phyloP scores from a whole-genome alignment of 2,113 vertebrate genomes.

The Bagarius yarrelli region DNA sequence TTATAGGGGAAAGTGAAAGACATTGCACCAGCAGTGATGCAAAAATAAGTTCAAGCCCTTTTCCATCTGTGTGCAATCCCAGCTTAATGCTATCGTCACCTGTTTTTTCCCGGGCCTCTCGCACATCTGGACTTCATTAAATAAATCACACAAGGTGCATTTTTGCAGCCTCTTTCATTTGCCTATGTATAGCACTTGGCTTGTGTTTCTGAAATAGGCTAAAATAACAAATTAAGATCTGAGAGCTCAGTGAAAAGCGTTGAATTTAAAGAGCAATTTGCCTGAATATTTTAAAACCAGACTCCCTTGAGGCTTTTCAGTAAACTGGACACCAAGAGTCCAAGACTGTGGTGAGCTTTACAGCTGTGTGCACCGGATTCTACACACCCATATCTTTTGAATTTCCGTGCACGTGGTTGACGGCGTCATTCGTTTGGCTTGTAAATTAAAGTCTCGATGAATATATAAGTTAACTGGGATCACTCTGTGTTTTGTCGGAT shows the following conservation, averaged over 20 bases:
- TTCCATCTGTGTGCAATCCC: conserved; percentile 82
- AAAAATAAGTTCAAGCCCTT: conserved; percentile 70
- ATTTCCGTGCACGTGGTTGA: conserved; percentile 46
- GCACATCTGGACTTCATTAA: conserved; percentile 88
- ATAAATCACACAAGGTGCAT: conserved; percentile 83
- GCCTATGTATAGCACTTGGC: conserved; percentile 67
- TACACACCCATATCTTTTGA: conserved; percentile 53
- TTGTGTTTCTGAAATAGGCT: conserved; percentile 77
- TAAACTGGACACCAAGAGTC: conserved; percentile 57
- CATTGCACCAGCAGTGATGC: conserved; percentile 69
- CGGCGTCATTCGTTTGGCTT: conserved; percentile 41
- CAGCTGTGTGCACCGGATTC: conserved; percentile 52
- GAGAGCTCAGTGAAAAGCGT: conserved; percentile 49
- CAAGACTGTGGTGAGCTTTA: conserved; percentile 55
- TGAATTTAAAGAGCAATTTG: conserved; percentile 61
- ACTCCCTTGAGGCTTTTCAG: conserved; percentile 52
- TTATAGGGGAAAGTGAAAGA: conserved; percentile 57
- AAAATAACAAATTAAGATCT: conserved; percentile 73
- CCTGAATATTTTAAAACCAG: conserved; percentile 60
- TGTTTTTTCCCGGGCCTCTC: conserved; percentile 79
- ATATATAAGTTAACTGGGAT: background rate
- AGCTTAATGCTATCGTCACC: conserved; percentile 91
- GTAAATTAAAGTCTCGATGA: conserved; percentile 22
- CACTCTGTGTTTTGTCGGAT: conserved; percentile 15
- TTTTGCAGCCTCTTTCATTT: conserved; percentile 58